A percentile compares a stretch with the other conserved stretches of the same genome.
These are phyloP conservation scores for Phymatocera aterrima DNA, from an alignment of 2,888 invertebrate genomes.

Conservation along the genomic window DNA sequence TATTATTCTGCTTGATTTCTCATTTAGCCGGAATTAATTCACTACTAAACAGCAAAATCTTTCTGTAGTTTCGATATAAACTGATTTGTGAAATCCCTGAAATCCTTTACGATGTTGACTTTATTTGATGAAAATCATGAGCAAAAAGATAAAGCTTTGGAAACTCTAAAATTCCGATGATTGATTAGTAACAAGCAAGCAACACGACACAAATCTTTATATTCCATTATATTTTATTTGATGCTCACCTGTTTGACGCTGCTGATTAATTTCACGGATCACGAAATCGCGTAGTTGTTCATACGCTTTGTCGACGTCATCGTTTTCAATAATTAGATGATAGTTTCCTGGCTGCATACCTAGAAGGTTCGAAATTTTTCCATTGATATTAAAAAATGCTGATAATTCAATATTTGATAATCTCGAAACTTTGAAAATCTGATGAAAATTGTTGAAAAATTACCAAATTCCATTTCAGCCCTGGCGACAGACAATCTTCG, in stretches of 20 bases:
- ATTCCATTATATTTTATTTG: not conserved
- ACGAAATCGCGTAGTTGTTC: slow-evolving; percentile 83
- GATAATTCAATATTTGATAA: too few relatives aligned
- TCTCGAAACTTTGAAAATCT: slow-evolving; percentile 17
- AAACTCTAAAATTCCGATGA: not conserved
- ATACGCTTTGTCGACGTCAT: slow-evolving; percentile 89
- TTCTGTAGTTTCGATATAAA: not conserved
- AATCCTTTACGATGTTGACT: not conserved
- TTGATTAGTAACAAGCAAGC: slow-evolving; percentile 10
- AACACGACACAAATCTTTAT: not conserved
- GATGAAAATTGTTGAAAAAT: slow-evolving; percentile 52
- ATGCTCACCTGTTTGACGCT: slow-evolving; percentile 70
- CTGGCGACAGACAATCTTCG: slow-evolving; percentile 87
- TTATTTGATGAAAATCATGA: not conserved
- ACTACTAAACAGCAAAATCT: not conserved
- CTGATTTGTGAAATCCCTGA: not conserved
- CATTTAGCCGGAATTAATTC: not conserved
- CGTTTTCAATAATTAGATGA: slow-evolving; percentile 89
- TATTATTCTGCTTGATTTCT: not conserved
- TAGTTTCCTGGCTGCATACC: slow-evolving; percentile 85
- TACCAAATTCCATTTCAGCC: slow-evolving; percentile 91
- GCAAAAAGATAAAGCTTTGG: not conserved
- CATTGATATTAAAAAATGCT: not conserved
- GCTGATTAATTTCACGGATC: slow-evolving; percentile 78
- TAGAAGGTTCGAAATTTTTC: slow-evolving; percentile 66